Conservation (phyloP, 2,797 vertebrate genomes). For the Coluber constrictor region DNA sequence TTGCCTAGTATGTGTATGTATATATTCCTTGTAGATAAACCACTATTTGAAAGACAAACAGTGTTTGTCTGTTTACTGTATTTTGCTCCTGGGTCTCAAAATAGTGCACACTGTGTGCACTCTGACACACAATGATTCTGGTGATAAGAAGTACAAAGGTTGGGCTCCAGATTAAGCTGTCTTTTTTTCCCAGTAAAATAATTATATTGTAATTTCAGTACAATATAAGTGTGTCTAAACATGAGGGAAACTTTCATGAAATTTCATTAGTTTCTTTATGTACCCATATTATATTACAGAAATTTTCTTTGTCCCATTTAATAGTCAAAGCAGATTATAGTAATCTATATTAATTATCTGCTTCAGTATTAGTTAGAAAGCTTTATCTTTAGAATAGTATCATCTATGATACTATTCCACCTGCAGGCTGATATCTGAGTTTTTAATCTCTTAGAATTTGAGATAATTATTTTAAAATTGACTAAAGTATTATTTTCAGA, state of each 20-base stretch:
- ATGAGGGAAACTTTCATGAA: slow-evolving; percentile 34
- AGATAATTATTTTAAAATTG: slow-evolving; percentile 19
- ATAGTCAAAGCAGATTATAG: slow-evolving; percentile 32
- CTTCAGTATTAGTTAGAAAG: slow-evolving; percentile 11
- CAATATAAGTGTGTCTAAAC: not conserved
- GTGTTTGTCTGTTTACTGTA: too few relatives aligned
- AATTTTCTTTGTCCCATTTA: slow-evolving; percentile 27
- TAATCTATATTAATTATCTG: not conserved
- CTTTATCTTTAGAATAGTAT: slow-evolving; percentile 23
- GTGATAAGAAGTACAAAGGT: not conserved
- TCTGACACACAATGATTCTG: not conserved
- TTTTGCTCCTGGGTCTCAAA: too few relatives aligned
- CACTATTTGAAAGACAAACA: too few relatives aligned
- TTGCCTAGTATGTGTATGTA: too few relatives aligned
- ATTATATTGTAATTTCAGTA: not conserved
- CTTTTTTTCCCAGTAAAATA: not conserved
- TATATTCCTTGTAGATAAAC: too few relatives aligned
- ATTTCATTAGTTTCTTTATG: slow-evolving; percentile 18
- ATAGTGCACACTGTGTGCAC: too few relatives aligned
- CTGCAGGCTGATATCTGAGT: slow-evolving; percentile 26
- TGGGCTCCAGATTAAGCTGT: not conserved
- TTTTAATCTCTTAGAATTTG: not conserved
- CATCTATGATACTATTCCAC: slow-evolving; percentile 37
- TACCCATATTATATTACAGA: slow-evolving; percentile 41
- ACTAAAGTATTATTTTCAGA: not conserved